Base-by-base conservation (phyloP, 1,140 invertebrate species). In the Stenopsyche tienmushanensis region DNA sequence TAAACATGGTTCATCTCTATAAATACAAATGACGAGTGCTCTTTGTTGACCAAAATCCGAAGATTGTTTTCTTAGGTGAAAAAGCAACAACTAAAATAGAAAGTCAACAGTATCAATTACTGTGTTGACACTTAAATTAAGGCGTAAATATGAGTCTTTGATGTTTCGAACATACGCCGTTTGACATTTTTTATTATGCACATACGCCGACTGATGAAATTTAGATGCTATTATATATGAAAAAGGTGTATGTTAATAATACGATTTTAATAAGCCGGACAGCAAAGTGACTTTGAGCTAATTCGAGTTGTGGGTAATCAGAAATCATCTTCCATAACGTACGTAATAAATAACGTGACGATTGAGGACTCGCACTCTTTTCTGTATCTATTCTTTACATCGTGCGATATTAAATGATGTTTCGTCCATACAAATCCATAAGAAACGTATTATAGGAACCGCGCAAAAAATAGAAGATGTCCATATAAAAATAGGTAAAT, bases 71-170 rank as follows among this genome's bases (percentile, higher is more conserved):
- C 18, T 15, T 45, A 15, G 3, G 23, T 2, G 15, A 24, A 50
- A 10, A 50, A n/a, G 18, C 15, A 21, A 8, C 13, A 24, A 34
- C 20, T 23, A 52, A 62, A 62, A 62, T 49, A 52, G 59, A 62
- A 29, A 62, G 42, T 52, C 59, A 52, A 62, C 49, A 18, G 49
- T 62, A 62, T 62, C 59, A 62, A 62, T 62, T 62, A 62, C 59
- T 49, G 41, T 62, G 47, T 62, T 62, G 45, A 62, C 47, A 52
- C 25, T 23, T 24, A 34, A 50, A 39, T 52, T 20, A 52, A n/a
- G n/a, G n/a, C n/a, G n/a, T n/a, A n/a, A n/a, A n/a, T n/a, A n/a
- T n/a, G n/a, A n/a, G n/a, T n/a, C n/a, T n/a, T n/a, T n/a, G n/a
- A n/a, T n/a, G n/a, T n/a, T n/a, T n/a, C n/a, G n/a, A n/a, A n/a